Base-by-base conservation (phyloP, 2,797 vertebrate genomes). In the Arctocebus calabarensis region DNA sequence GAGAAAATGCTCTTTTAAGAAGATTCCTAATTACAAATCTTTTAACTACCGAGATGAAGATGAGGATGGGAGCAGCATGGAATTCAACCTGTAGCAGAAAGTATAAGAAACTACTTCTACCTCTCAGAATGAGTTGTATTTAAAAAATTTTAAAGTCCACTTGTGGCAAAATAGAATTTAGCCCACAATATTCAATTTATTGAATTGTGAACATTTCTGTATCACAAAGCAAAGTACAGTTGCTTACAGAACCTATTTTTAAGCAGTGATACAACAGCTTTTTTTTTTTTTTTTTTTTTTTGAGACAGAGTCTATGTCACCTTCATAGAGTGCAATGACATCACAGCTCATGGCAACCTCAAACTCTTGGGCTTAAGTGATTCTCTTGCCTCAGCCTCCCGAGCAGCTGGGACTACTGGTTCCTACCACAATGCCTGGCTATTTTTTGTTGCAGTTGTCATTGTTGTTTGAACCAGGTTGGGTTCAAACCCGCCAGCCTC, bases 131-230 rank as follows among this genome's bases (percentile, higher is more conserved):
- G 43, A 83, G 74, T 77, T 57, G 3, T 79, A 16, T 43, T 62
- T 94, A 90, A 55, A 90, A 48, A 62, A 73, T 86, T 91, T 64
- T 55, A n/a, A 88, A 48, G 17, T 84, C 70, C 78, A 25, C 27
- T 90, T 71, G 34, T 43, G 22, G 43, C n/a, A 75, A 92, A 83
- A 83, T 74, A 88, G 74, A 88, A 78, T 48, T 84, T 52, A 43
- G 5, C 71, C 85, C 78, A 71, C 43, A 82, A 93, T 84, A 87
- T 78, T 77, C 29, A 82, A 3, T 90, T 84, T 52, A 68, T 84
- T 95, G 61, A 32, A 79, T 0, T 64, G 55, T 87, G 71, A 79
- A 16, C 61, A 7, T 74, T 73, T 79, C 20, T 75, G 19, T 90
- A 9, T 88, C 92, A n/a, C n/a, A 86, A 89, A 84, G 68, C 48